These are phyloP conservation scores for Ecliptopera silaceata DNA, from an alignment of 2,888 invertebrate species.

Conservation along the genomic window DNA sequence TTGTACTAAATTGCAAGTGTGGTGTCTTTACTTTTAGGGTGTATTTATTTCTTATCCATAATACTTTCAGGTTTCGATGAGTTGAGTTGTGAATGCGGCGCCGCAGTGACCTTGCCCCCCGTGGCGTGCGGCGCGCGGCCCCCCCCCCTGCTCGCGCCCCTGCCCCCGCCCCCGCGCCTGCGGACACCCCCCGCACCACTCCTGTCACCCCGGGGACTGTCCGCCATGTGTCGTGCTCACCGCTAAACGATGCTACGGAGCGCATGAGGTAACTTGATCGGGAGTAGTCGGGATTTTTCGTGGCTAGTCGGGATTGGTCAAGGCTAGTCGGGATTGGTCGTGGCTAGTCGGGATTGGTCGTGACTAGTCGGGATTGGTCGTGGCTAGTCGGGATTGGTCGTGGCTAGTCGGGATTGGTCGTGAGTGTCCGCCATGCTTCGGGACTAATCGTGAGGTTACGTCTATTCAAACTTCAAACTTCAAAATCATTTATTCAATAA, in stretches of 20 bases:
- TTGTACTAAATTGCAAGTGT: no score
- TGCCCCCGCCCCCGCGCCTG: constrained; percentile 91
- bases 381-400: no score
- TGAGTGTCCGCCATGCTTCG: no score
- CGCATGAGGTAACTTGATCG: constrained; percentile 4
- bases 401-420: no score
- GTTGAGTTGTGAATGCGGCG: constrained; percentile 95
- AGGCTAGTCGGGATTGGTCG: no score
- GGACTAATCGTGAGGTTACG: no score
- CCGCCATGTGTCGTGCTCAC: constrained; percentile 84
- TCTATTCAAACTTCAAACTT: no score
- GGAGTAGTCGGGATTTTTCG: no score
- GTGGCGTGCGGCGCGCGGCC: constrained; percentile 95
- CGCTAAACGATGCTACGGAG: constrained; percentile 54
- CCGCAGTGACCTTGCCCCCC: constrained; percentile 93
- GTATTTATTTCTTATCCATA: not conserved
- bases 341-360: no score
- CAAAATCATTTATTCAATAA: no score
- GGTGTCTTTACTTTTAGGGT: not conserved
- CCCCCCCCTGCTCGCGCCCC: constrained; percentile 90
- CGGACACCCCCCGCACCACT: constrained; percentile 91
- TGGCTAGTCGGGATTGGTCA: no score
- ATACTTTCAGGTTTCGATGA: constrained; percentile 91
- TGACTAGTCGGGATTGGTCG: no score
- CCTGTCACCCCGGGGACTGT: constrained; percentile 90